Conservation (phyloP, 2,888 invertebrate species). For the Sarcophaga rosellei region DNA sequence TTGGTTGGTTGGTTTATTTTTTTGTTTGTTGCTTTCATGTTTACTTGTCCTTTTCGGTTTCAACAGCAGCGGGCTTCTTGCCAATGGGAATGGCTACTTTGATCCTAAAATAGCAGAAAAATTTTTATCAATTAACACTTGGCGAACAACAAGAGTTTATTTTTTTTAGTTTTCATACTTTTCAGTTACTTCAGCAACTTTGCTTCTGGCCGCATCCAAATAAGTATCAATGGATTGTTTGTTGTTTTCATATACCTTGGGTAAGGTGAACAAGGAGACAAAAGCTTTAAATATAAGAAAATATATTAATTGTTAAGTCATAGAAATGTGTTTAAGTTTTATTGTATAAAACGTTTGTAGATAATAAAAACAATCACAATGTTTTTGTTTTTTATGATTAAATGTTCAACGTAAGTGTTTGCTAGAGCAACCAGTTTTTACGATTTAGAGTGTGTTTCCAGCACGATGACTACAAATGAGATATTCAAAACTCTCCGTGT, state of each 20-base stretch:
- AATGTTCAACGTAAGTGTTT: too few species aligned
- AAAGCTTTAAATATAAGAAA: conserved; percentile 85
- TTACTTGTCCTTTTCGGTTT: conserved; percentile 92
- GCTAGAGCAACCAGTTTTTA: too few species aligned
- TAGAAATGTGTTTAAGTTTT: too few species aligned
- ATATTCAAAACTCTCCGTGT: too few species aligned
- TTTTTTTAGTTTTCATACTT: conserved; percentile 85
- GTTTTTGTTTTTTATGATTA: too few species aligned
- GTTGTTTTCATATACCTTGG: conserved; percentile 97
- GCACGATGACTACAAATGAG: too few species aligned
- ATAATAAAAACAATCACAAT: too few species aligned
- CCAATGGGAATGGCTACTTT: conserved; percentile 94
- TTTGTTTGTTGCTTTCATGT: conserved; percentile 69
- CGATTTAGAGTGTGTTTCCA: too few species aligned
- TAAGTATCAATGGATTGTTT: conserved; percentile 96
- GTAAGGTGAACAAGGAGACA: conserved; percentile 95
- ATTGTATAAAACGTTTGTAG: too few species aligned
- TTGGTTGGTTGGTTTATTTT: conserved; percentile 55
- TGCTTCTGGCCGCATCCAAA: conserved; percentile 92
- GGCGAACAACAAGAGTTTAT: neutral
- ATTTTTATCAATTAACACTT: neutral
- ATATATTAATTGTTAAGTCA: neutral
- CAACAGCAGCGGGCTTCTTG: conserved; percentile 86
- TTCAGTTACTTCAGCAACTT: conserved; percentile 93
- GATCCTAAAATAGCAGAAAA: conserved; percentile 83